Base-by-base conservation (phyloP, 2,888 invertebrate genomes). In the Abrostola triplasia region DNA sequence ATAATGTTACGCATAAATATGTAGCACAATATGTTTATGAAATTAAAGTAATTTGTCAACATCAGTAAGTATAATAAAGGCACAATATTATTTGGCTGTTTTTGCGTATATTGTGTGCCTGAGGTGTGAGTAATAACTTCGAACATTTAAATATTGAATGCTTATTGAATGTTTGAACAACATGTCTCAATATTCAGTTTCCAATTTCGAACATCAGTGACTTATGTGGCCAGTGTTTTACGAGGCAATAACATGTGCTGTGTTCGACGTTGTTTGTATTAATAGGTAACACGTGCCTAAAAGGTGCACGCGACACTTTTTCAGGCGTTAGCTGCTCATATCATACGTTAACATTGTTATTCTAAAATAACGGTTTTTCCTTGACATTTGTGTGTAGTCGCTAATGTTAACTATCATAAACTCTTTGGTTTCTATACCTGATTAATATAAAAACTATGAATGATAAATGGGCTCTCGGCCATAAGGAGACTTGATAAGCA, bases 71-170 rank as follows among this genome's bases (percentile, higher is more conserved):
- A 24, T 4, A 24, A 24, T 24, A n/a, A n/a, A n/a, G n/a, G n/a
- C n/a, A 24, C 24, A 24, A 2, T 24, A 24, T 24, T 24, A 24
- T 24, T 24, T 24, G 24, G 24, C 24, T 24, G 24, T 24, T 24
- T 24, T 24, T 24, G 4, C 24, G 4, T 4, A 24, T 24, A 24
- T 24, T 24, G 24, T 24, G 24, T 24, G 24, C 8, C 6, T 24
- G 0, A 47, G 4, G 44, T 44, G 13, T 47, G 24, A 9, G 13
- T 24, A 47, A 13, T 9, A 13, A 7, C 7, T 24, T 47, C 13
- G 13, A 24, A 24, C 24, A 47, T 47, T 42, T 42, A 42, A 40
- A 42, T 42, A 42, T 12, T 47, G 8, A 47, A 47, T 47, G 44
- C 13, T 47, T 42, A 42, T 12, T 47, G 8, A 47, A 47, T 47